A percentile compares a stretch with the other conserved stretches of the same genome.
Evolutionary conservation across 2,113 vertebrate species (phyloP).

Genomic region (Silurus meridionalis): DNA sequence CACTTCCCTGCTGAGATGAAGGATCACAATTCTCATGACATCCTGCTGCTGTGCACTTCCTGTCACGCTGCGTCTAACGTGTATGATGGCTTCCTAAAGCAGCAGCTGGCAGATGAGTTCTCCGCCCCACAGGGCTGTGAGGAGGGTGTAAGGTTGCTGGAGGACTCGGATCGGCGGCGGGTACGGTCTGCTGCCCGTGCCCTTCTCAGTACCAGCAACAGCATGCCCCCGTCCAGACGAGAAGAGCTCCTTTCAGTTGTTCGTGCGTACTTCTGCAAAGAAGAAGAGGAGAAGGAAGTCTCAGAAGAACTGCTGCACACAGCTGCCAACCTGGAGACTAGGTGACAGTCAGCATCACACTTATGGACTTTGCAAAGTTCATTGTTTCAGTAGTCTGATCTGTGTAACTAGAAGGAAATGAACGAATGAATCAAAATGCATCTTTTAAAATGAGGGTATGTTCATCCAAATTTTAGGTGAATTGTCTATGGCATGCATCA

Average conservation of each 20-base stretch:
- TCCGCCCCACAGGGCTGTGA: slow-evolving; percentile 88
- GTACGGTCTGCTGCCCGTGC: slow-evolving; percentile 90
- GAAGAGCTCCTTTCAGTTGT: slow-evolving; percentile 80
- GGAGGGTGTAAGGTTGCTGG: slow-evolving; percentile 83
- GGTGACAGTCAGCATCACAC: slow-evolving; percentile 67
- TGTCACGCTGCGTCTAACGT: slow-evolving; percentile 93
- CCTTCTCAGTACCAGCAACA: slow-evolving; percentile 80
- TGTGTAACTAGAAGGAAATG: background rate
- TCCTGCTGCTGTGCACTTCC: slow-evolving; percentile 90
- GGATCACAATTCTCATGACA: slow-evolving; percentile 97
- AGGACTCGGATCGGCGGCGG: slow-evolving; percentile 83
- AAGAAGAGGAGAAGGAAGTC: slow-evolving; percentile 55
- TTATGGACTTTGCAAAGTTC: background rate
- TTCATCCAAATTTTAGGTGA: background rate
- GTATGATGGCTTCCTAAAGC: slow-evolving; percentile 89
- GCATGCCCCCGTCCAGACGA: slow-evolving; percentile 77
- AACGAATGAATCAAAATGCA: background rate
- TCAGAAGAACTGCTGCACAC: slow-evolving; percentile 77
- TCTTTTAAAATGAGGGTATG: background rate
- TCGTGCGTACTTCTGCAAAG: slow-evolving; percentile 70
- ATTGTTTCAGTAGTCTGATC: background rate
- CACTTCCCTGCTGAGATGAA: slow-evolving; percentile 97
- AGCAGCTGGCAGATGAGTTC: slow-evolving; percentile 85
- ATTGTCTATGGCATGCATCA: no score
- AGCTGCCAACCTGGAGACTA: slow-evolving; percentile 86